These are phyloP conservation scores for Alcis repandata DNA, from an alignment of 2,888 invertebrate species.

Conservation along the genomic window DNA sequence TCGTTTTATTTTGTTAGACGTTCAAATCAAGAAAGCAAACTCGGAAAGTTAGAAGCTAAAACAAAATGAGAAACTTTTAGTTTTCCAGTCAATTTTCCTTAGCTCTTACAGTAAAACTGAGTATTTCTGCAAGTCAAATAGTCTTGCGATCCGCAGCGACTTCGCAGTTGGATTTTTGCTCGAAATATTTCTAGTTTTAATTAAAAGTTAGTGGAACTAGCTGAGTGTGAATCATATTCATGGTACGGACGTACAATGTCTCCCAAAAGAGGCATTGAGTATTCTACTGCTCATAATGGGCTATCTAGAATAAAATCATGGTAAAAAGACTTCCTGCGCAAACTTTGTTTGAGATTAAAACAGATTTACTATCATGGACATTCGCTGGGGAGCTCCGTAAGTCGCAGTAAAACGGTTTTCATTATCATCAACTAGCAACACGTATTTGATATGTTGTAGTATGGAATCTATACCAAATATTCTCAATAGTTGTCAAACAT, in stretches of 20 bases:
- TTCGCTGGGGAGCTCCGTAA: conserved; percentile 22
- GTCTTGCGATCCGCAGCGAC: conserved; percentile 45
- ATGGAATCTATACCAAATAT: too few species aligned
- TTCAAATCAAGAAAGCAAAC: conserved; percentile 35
- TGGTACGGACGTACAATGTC: conserved; percentile 60
- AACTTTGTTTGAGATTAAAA: conserved; percentile 45
- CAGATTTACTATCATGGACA: conserved; percentile 40
- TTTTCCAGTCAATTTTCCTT: conserved; percentile 48
- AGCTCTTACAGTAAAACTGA: conserved; percentile 46
- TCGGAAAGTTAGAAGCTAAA: conserved; percentile 40
- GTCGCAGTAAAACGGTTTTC: conserved; percentile 17
- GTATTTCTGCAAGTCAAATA: conserved; percentile 52
- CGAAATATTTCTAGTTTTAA: conserved; percentile 72
- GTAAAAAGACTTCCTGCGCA: conserved; percentile 51
- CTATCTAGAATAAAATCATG: conserved; percentile 54
- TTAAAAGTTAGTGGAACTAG: conserved; percentile 76
- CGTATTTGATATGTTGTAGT: too few species aligned
- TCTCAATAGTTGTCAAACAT: too few species aligned
- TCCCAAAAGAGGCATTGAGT: conserved; percentile 69
- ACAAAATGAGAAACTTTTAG: conserved; percentile 41
- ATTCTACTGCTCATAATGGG: conserved; percentile 59
- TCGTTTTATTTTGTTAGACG: conserved; percentile 13
- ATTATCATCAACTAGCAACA: background rate
- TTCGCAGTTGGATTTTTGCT: conserved; percentile 57
- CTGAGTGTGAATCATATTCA: conserved; percentile 71